Conservation (phyloP, 2,797 vertebrate genomes). For the Takifugu ocellatus region DNA sequence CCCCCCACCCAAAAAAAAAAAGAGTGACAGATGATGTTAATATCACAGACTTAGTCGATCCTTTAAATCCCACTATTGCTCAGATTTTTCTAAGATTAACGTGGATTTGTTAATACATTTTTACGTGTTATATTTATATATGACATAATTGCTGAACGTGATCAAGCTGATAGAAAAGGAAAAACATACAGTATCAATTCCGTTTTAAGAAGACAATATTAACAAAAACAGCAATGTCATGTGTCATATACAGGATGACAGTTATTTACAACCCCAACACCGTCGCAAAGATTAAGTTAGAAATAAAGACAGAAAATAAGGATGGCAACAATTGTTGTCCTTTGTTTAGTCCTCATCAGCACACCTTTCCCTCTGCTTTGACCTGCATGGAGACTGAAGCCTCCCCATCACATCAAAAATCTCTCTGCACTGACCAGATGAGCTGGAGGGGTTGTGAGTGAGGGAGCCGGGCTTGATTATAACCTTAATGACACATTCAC, state of each 20-base stretch:
- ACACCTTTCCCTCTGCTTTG: slow-evolving; percentile 83
- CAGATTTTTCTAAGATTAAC: slow-evolving; percentile 86
- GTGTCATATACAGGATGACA: slow-evolving; percentile 72
- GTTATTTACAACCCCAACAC: slow-evolving; percentile 78
- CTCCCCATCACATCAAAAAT: slow-evolving; percentile 73
- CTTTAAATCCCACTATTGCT: slow-evolving; percentile 91
- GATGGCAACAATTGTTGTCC: slow-evolving; percentile 60
- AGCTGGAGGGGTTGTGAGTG: slow-evolving; percentile 83
- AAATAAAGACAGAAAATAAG: slow-evolving; percentile 60
- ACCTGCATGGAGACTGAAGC: slow-evolving; percentile 91
- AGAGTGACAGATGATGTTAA: slow-evolving; percentile 91
- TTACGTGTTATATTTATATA: slow-evolving; percentile 68
- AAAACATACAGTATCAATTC: slow-evolving; percentile 80
- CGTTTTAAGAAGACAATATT: slow-evolving; percentile 85
- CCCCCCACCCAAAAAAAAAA: slow-evolving; percentile 76
- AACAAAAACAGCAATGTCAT: slow-evolving; percentile 83
- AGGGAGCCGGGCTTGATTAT: slow-evolving; percentile 73
- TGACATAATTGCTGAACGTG: slow-evolving; percentile 91
- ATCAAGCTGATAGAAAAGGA: slow-evolving; percentile 92
- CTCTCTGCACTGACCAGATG: slow-evolving; percentile 69
- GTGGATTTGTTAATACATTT: slow-evolving; percentile 75
- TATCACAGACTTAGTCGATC: slow-evolving; percentile 88
- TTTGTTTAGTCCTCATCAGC: slow-evolving; percentile 66
- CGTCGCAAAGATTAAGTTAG: slow-evolving; percentile 67
- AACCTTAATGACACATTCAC: slow-evolving; percentile 48